phyloP scores from a whole-genome alignment of 2,888 invertebrate genomes.

The Stenurella melanura region DNA sequence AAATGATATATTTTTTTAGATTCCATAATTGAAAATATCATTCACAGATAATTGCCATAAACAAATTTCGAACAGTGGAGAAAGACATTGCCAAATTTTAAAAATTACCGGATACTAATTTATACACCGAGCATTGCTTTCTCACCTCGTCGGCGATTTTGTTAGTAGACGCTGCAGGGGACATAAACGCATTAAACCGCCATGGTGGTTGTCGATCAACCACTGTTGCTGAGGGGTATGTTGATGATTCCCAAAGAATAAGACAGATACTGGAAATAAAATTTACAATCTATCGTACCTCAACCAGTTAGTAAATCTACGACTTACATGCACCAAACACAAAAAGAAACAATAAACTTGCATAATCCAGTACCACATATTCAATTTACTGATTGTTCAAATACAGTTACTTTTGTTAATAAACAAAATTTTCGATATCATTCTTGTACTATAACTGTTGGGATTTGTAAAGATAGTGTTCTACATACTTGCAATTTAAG shows the following conservation, averaged over 20 bases:
- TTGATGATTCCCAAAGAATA: not conserved
- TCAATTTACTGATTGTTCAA: not conserved
- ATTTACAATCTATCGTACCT: not conserved
- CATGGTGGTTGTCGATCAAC: not conserved
- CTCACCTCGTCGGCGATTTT: not conserved
- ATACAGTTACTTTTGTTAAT: not conserved
- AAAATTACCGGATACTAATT: not conserved
- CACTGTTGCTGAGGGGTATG: conserved; percentile 4
- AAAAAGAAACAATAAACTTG: not conserved
- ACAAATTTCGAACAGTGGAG: conserved; percentile 2
- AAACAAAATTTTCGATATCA: not conserved
- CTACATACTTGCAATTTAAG: no score
- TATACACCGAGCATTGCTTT: not conserved
- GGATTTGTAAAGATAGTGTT: not conserved
- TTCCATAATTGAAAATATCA: not conserved
- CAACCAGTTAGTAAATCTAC: not conserved
- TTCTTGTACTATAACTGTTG: conserved; percentile 4
- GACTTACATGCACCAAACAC: not conserved
- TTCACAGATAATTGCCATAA: not conserved
- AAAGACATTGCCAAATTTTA: conserved; percentile 3
- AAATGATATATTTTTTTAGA: not conserved
- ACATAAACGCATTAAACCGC: not conserved
- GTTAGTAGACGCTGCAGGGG: not conserved
- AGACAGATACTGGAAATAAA: not conserved
- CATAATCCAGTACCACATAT: not conserved